Conservation (phyloP, 2,797 vertebrate species). For the Lacerta viridis region DNA sequence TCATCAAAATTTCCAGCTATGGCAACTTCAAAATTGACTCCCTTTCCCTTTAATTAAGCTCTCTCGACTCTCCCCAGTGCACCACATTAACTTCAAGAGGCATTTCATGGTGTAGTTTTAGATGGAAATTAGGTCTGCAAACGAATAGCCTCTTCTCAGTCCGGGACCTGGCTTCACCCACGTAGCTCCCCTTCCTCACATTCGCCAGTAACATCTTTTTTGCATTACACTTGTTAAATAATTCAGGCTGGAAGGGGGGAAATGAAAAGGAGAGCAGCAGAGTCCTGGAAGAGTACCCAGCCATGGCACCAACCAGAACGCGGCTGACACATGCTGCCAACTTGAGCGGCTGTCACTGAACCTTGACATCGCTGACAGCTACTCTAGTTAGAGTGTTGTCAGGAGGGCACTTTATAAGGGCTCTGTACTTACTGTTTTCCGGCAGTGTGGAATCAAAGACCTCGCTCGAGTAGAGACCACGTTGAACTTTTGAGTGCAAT, state of each 20-base stretch:
- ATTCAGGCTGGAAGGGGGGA: constrained; percentile 65
- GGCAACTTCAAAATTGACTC: not conserved
- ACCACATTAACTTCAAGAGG: constrained; percentile 14
- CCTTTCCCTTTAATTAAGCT: not conserved
- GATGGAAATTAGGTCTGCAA: constrained; percentile 41
- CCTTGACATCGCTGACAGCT: constrained; percentile 46
- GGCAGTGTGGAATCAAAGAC: constrained; percentile 30
- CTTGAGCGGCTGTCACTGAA: constrained; percentile 41
- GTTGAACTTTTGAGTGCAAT: constrained; percentile 40
- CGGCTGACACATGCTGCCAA: constrained; percentile 35
- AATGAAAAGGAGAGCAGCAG: constrained; percentile 15
- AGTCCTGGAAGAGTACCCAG: constrained; percentile 17
- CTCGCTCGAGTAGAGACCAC: not conserved
- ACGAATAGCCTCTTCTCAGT: not conserved
- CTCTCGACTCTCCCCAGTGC: constrained; percentile 6
- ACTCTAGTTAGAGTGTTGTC: constrained; percentile 46
- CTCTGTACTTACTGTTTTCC: constrained; percentile 51
- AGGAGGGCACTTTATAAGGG: constrained; percentile 48
- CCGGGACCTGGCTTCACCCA: constrained; percentile 45
- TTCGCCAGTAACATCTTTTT: constrained; percentile 63
- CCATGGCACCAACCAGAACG: constrained; percentile 14
- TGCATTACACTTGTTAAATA: constrained; percentile 73
- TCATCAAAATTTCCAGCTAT: not conserved
- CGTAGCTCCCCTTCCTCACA: constrained; percentile 16
- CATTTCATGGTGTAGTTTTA: constrained; percentile 9